Conservation (phyloP, 2,888 invertebrate species). For the Galerucella nymphaeae region DNA sequence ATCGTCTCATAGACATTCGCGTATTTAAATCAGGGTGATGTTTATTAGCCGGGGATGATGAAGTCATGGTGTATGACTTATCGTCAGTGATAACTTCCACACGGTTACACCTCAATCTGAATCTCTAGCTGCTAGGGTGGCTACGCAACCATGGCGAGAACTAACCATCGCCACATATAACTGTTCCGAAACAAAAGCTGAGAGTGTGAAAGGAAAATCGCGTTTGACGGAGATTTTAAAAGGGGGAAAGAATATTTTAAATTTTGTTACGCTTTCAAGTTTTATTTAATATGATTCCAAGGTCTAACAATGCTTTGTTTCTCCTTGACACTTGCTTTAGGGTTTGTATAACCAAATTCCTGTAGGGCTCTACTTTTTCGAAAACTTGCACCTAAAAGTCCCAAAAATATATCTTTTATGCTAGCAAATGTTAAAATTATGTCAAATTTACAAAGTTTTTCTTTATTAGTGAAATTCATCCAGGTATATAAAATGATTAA, state of each 20-base stretch:
- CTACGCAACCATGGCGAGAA: constrained; percentile 42
- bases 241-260: constrained; percentile 8
- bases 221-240: neutral
- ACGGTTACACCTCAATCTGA: constrained; percentile 61
- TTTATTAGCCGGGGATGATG: constrained; percentile 60
- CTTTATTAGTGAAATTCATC: neutral
- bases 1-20: constrained; percentile 16
- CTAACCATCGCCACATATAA: constrained; percentile 34
- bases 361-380: too few species aligned
- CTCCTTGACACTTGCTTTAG: too few species aligned
- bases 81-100: constrained; percentile 63
- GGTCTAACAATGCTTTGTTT: too few species aligned
- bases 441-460: neutral
- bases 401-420: too few species aligned
- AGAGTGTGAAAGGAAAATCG: constrained; percentile 18
- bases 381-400: too few species aligned
- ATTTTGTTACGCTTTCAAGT: neutral
- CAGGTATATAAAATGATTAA: constrained; percentile 3
- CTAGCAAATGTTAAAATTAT: too few species aligned
- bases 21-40: constrained; percentile 47
- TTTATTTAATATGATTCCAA: neutral
- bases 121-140: constrained; percentile 53
- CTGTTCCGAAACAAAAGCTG: constrained; percentile 36
- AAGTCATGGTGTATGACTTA: constrained; percentile 63
- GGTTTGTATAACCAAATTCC: too few species aligned